These are phyloP conservation scores for Hydropsyche tenuis DNA, from an alignment of 1,140 invertebrate species.

Conservation along the genomic window DNA sequence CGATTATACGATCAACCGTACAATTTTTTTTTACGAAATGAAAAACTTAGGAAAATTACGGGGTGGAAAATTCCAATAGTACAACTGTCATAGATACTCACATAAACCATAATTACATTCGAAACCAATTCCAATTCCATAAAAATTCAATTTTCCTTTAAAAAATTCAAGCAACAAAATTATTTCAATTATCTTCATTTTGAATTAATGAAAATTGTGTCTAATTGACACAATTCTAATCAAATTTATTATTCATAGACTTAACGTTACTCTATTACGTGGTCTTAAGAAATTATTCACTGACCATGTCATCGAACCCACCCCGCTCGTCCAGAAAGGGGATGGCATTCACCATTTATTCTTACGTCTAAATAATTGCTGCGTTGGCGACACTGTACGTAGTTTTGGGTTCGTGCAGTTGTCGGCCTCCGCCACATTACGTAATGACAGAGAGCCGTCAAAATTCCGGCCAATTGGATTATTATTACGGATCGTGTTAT, in stretches of 20 bases:
- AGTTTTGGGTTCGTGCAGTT: constrained; percentile 13
- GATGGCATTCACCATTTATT: neutral
- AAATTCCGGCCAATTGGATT: constrained; percentile 47
- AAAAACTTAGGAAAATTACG: neutral
- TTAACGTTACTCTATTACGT: too few relatives aligned
- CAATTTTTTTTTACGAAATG: neutral
- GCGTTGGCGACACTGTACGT: neutral
- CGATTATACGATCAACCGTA: neutral
- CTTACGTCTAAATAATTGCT: neutral
- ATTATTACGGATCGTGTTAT: constrained; percentile 22
- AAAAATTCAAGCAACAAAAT: too few relatives aligned
- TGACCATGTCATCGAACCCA: neutral
- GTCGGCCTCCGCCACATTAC: neutral
- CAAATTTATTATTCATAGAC: too few relatives aligned
- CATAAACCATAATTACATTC: too few relatives aligned
- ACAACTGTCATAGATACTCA: neutral
- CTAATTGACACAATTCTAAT: too few relatives aligned
- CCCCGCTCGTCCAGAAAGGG: too few relatives aligned
- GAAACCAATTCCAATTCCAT: too few relatives aligned
- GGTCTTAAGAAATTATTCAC: constrained; percentile 31
- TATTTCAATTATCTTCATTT: too few relatives aligned
- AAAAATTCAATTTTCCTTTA: too few relatives aligned
- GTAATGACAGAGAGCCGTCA: constrained; percentile 28
- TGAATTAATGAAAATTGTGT: too few relatives aligned
- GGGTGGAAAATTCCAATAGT: constrained; percentile 10